These are phyloP conservation scores for Luehdorfia chinensis DNA, from an alignment of 1,140 invertebrate genomes.

Conservation along the genomic window DNA sequence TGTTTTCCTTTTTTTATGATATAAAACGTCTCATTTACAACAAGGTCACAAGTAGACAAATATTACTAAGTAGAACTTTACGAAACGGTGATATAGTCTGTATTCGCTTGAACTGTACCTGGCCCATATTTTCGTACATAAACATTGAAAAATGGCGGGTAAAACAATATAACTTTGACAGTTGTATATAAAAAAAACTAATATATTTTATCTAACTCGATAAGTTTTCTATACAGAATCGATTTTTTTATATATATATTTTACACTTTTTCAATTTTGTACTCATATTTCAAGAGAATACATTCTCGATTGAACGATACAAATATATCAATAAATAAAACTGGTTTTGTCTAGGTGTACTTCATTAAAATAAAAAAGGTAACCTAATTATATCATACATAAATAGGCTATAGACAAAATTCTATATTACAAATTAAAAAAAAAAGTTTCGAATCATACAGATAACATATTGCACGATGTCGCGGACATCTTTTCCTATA, in stretches of 20 bases:
- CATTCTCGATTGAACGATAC: not conserved
- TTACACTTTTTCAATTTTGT: slow-evolving; percentile 1
- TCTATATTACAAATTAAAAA: not conserved
- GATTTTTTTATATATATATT: not conserved
- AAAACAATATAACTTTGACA: not conserved
- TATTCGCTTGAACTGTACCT: not conserved
- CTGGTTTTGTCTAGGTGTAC: no score
- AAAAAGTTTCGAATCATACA: not conserved
- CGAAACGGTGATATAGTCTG: not conserved
- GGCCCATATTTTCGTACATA: not conserved
- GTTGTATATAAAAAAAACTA: not conserved
- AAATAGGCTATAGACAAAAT: not conserved
- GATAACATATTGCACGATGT: slow-evolving; percentile 5
- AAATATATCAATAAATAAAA: not conserved
- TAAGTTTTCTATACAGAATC: no score
- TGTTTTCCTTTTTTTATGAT: not conserved
- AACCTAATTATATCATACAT: not conserved
- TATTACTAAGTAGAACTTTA: not conserved
- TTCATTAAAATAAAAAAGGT: not conserved
- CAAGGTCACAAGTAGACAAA: not conserved
- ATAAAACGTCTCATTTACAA: not conserved
- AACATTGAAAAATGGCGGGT: not conserved
- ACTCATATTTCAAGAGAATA: not conserved
- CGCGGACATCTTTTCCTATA: not conserved
- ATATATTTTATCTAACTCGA: no score